Conservation (phyloP, 2,113 vertebrate genomes). For the Embiotoca jacksoni region DNA sequence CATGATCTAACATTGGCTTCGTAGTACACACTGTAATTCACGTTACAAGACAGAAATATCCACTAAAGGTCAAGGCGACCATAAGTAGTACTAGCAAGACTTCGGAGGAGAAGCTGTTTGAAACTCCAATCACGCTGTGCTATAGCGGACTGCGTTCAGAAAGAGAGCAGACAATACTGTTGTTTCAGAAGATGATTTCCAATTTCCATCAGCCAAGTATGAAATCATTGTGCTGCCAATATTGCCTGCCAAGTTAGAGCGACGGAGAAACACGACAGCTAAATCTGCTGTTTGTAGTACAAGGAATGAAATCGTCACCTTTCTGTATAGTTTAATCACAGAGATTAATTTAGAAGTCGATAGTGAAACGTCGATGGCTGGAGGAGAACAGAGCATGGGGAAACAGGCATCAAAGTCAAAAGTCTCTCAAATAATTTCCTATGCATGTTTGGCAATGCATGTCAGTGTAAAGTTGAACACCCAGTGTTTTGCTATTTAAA, state of each 20-base stretch:
- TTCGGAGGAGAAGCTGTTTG: conserved; percentile 46
- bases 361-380: conserved; percentile 28
- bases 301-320: conserved; percentile 64
- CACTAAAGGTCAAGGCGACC: conserved; percentile 48
- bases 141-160: conserved; percentile 55
- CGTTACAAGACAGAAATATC: conserved; percentile 36
- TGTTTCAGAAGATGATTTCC: conserved; percentile 75
- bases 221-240: conserved; percentile 74
- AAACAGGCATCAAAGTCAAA: conserved; percentile 65
- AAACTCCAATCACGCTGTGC: conserved; percentile 62
- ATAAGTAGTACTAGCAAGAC: conserved; percentile 27
- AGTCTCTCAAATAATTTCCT: conserved; percentile 52
- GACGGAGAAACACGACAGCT: conserved; percentile 55
- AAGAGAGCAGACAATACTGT: conserved; percentile 56
- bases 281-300: conserved; percentile 71
- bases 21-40: conserved; percentile 16
- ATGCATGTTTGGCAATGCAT: conserved; percentile 45
- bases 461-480: conserved; percentile 47
- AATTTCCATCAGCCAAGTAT: conserved; percentile 76
- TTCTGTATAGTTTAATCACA: conserved; percentile 74
- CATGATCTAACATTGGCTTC: not conserved
- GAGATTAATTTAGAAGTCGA: conserved; percentile 71
- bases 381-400: conserved; percentile 26
- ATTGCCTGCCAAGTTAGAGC: conserved; percentile 65
- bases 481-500: conserved; percentile 43